Percentiles rank a stretch among this genome's conserved stretches.
phyloP scores from a whole-genome alignment of 2,888 invertebrate species.

The Griposia aprilina region DNA sequence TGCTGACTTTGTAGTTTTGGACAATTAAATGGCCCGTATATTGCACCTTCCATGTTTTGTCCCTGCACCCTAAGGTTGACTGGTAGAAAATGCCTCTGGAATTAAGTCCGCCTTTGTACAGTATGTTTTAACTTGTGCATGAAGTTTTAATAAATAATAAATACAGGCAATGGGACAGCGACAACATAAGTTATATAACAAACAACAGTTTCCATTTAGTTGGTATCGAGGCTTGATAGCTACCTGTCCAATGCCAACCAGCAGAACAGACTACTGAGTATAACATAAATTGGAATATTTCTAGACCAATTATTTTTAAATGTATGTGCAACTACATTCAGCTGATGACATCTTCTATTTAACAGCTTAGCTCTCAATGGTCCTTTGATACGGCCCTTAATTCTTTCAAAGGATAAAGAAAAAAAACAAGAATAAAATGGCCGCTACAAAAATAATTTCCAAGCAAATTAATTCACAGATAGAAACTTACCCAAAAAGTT shows the following conservation, averaged over 20 bases:
- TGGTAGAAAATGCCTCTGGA: too few relatives aligned
- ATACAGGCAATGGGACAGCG: too few relatives aligned
- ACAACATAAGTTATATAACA: too few relatives aligned
- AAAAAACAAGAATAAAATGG: not conserved
- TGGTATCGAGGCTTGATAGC: too few relatives aligned
- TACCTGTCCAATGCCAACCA: not conserved
- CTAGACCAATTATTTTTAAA: not conserved
- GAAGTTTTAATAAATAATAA: too few relatives aligned
- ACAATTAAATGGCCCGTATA: too few relatives aligned
- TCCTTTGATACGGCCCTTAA: not conserved
- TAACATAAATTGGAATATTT: not conserved
- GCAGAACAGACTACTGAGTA: not conserved
- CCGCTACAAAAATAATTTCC: not conserved
- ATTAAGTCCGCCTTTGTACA: too few relatives aligned
- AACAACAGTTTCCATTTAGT: too few relatives aligned
- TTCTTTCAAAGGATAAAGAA: not conserved
- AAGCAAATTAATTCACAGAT: conserved; percentile 16
- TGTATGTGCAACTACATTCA: not conserved
- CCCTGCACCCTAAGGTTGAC: too few relatives aligned
- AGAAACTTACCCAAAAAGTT: conserved; percentile 17
- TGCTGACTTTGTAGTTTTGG: too few relatives aligned
- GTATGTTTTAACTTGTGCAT: too few relatives aligned
- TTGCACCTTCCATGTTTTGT: too few relatives aligned
- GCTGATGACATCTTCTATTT: not conserved
- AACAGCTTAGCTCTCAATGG: not conserved